Conservation (phyloP, 2,113 vertebrate genomes). For the Tragelaphus buxtoni region DNA sequence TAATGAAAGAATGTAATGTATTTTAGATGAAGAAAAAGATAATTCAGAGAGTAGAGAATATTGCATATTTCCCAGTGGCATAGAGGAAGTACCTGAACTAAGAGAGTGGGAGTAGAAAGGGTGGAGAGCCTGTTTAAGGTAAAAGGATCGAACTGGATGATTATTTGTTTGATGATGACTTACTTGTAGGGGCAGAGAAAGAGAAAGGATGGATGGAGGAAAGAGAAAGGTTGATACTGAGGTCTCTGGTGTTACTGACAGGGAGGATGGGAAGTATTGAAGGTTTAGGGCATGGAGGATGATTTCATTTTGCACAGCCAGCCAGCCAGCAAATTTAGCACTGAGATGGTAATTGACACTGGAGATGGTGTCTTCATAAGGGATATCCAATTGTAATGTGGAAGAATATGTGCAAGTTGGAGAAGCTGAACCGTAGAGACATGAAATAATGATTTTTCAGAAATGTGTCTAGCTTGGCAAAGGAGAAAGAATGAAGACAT, state of each 20-base stretch:
- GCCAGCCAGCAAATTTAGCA: neutral
- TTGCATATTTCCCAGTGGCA: neutral
- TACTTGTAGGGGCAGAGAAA: neutral
- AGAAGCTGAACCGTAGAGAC: neutral
- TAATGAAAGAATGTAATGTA: neutral
- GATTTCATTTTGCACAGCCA: neutral
- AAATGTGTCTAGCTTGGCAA: neutral
- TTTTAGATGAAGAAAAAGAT: neutral
- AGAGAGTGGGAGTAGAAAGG: neutral
- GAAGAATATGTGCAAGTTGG: neutral
- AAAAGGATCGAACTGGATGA: neutral
- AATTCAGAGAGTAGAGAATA: neutral
- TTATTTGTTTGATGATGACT: neutral
- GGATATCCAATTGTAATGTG: neutral
- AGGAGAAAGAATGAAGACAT: neutral
- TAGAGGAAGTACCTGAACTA: neutral
- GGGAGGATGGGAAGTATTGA: neutral
- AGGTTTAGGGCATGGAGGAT: rapidly evolving
- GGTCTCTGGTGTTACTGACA: neutral
- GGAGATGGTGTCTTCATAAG: neutral
- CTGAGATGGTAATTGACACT: neutral
- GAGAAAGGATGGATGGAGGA: neutral
- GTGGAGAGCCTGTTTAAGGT: too few relatives aligned
- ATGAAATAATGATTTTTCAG: neutral
- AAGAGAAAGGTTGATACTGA: neutral